Conservation (phyloP, 2,888 invertebrate genomes). For the Nyleta sp. region DNA sequence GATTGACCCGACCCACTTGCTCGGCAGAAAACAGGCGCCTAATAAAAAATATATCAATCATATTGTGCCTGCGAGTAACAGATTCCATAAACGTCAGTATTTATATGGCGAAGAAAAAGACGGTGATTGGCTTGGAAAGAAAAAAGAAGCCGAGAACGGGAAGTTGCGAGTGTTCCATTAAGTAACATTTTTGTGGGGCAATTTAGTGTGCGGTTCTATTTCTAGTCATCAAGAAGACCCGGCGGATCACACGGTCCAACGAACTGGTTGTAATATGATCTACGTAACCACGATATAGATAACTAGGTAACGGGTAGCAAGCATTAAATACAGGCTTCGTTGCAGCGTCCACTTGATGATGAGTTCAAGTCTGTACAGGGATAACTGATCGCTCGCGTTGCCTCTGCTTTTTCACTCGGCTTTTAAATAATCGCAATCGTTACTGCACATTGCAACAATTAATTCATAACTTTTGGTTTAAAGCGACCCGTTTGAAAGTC, state of each 20-base stretch:
- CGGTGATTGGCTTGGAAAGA: constrained; percentile 11
- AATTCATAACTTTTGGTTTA: too few species aligned
- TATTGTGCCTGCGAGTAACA: not conserved
- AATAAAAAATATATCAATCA: too few species aligned
- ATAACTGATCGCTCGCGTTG: constrained; percentile 43
- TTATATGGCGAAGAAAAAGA: constrained; percentile 26
- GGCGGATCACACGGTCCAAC: constrained; percentile 64
- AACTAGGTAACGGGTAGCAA: constrained; percentile 79
- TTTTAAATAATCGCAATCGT: too few species aligned
- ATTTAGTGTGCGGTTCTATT: constrained; percentile 62
- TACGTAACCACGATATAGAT: constrained; percentile 75
- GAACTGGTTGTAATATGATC: constrained; percentile 75
- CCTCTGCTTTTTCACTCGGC: too few species aligned
- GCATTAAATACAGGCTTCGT: constrained; percentile 64
- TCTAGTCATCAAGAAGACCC: constrained; percentile 55
- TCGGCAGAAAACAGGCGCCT: not conserved
- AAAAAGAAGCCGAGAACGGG: constrained; percentile 19
- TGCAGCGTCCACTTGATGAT: constrained; percentile 60
- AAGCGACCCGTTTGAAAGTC: too few species aligned
- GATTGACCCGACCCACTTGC: constrained; percentile 17
- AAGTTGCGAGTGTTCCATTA: constrained; percentile 42
- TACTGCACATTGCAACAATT: too few species aligned
- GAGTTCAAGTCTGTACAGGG: constrained; percentile 56
- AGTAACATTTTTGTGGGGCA: constrained; percentile 55
- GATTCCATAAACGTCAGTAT: too few species aligned